phyloP scores from a whole-genome alignment of 2,113 vertebrate genomes.

The Equus przewalskii region DNA sequence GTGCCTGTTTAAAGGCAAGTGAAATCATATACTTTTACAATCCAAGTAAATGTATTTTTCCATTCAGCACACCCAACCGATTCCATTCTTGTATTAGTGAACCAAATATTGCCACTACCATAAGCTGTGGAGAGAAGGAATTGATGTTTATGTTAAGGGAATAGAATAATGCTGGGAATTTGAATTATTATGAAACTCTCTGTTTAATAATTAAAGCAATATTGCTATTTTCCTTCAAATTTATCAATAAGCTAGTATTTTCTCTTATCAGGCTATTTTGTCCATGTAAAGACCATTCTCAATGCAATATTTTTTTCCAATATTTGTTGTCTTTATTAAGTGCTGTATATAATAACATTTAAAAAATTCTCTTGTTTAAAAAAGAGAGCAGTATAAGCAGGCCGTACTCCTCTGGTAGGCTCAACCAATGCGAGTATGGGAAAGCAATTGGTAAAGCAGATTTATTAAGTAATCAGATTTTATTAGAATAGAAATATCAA shows the following conservation, averaged over 20 bases:
- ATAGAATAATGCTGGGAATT: background rate
- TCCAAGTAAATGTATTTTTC: background rate
- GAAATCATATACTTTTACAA: constrained; percentile 12
- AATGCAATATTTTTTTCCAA: background rate
- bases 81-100: background rate
- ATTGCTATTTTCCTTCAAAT: background rate
- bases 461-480: background rate
- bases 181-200: constrained; percentile 28
- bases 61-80: background rate
- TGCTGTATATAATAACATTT: background rate
- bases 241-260: background rate
- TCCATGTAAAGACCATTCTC: background rate
- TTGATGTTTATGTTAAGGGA: background rate
- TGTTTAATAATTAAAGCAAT: constrained; percentile 29
- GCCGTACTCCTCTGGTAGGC: background rate
- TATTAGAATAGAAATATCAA: background rate
- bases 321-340: background rate
- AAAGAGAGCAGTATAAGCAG: background rate
- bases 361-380: background rate
- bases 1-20: background rate
- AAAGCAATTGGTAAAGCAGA: background rate
- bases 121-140: background rate
- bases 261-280: background rate
- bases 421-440: background rate
- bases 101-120: background rate